A percentile compares a stretch with the other conserved stretches of the same genome.
Conservation (phyloP, 2,797 vertebrate species). For the Sorex maritimensis region DNA sequence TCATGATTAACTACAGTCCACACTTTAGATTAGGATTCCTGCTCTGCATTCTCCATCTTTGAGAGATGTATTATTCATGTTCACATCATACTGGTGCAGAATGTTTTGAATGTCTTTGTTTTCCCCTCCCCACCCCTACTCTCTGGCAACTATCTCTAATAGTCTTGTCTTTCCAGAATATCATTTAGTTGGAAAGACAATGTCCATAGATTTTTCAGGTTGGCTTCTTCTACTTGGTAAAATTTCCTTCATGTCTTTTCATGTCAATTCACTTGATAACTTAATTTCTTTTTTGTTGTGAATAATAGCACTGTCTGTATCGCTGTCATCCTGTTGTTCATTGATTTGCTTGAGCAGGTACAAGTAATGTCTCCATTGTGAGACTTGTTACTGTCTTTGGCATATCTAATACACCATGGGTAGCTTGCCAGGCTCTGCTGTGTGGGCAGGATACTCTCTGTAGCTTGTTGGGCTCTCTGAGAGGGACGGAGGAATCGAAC, state of each 20-base stretch:
- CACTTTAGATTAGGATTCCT: neutral
- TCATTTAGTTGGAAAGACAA: neutral
- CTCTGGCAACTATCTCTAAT: neutral
- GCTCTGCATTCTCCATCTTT: neutral
- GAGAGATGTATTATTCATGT: neutral
- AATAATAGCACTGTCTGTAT: neutral
- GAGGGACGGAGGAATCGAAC: too few species aligned
- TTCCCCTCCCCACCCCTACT: neutral
- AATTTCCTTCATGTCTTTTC: neutral
- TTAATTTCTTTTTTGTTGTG: neutral
- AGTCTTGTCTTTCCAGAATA: neutral
- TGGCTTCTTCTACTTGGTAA: constrained; percentile 15
- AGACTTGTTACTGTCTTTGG: too few species aligned
- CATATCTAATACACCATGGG: too few species aligned
- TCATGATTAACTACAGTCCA: neutral
- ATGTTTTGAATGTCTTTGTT: neutral
- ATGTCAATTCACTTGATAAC: neutral
- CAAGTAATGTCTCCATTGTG: too few species aligned
- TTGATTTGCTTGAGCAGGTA: too few species aligned
- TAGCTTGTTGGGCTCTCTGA: too few species aligned
- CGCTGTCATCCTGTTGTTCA: too few species aligned
- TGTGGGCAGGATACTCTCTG: too few species aligned
- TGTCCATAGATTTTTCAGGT: neutral
- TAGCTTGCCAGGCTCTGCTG: too few species aligned
- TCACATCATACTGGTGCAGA: neutral